These are phyloP conservation scores for Drosophila barbarae DNA, from an alignment of 2,888 invertebrate genomes.

Conservation along the genomic window DNA sequence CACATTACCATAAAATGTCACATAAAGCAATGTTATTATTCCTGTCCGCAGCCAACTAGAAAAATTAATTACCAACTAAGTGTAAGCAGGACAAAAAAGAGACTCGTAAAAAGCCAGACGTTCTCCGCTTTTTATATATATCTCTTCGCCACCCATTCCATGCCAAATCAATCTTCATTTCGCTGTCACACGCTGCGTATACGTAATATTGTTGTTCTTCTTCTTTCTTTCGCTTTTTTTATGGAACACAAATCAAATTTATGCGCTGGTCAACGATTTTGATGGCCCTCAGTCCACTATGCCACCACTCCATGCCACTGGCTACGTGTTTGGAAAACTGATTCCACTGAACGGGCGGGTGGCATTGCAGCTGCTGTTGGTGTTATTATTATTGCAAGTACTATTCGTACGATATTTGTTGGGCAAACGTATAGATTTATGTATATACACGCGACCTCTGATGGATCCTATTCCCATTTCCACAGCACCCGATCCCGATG, in stretches of 20 bases:
- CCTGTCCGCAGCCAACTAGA: conserved; percentile 5
- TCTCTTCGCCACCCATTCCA: background rate
- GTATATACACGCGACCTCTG: conserved; percentile 28
- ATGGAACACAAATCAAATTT: conserved; percentile 71
- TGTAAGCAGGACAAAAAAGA: background rate
- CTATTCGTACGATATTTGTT: conserved; percentile 47
- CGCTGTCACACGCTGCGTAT: conserved; percentile 54
- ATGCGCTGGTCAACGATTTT: conserved; percentile 61
- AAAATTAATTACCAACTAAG: conserved; percentile 29
- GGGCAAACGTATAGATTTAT: conserved; percentile 30
- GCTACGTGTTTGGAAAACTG: conserved; percentile 69
- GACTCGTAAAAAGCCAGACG: conserved; percentile 21
- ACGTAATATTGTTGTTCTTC: conserved; percentile 30
- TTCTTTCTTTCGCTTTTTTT: conserved; percentile 27
- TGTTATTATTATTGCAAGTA: conserved; percentile 50
- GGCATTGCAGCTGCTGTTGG: conserved; percentile 24
- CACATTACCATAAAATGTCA: conserved; percentile 5
- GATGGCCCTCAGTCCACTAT: conserved; percentile 38
- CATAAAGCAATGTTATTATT: conserved; percentile 5
- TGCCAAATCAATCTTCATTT: conserved; percentile 32
- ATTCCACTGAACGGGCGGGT: conserved; percentile 42
- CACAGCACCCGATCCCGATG: conserved; percentile 15
- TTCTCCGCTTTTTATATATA: conserved; percentile 4
- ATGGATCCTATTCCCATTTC: conserved; percentile 41
- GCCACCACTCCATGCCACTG: conserved; percentile 10